Conservation (phyloP, 2,797 vertebrate species). For the Melanotaenia trifasciata region DNA sequence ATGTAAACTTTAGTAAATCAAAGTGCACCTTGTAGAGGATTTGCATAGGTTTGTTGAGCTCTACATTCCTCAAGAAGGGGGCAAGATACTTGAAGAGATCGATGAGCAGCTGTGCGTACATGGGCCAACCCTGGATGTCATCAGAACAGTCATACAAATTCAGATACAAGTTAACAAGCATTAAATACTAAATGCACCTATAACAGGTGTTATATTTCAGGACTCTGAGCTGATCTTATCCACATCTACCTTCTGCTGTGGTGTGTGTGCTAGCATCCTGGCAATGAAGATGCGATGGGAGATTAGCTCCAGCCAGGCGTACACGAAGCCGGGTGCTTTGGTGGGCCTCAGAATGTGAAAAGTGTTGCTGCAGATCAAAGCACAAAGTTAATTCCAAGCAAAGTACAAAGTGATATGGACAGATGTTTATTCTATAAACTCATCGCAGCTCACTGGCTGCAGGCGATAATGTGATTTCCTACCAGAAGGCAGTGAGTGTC, state of each 20-base stretch:
- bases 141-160: background rate
- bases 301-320: constrained; percentile 99
- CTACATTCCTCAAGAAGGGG: constrained; percentile 98
- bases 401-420: background rate
- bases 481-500: constrained; percentile 99
- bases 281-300: constrained; percentile 99
- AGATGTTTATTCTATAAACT: background rate
- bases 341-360: constrained; percentile 99
- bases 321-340: constrained; percentile 98
- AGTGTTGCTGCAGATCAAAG: constrained; percentile 88
- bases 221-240: background rate
- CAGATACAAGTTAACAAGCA: background rate
- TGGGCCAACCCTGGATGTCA: constrained; percentile 93
- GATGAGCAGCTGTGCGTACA: constrained; percentile 98
- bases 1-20: background rate
- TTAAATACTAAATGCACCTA: background rate
- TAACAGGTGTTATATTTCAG: too few relatives aligned
- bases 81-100: constrained; percentile 99
- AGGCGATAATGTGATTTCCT: constrained; percentile 38
- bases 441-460: background rate
- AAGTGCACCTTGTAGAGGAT: constrained; percentile 96
- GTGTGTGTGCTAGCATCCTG: constrained; percentile 98
- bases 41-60: constrained; percentile 99
- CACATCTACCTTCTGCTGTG: constrained; percentile 95
- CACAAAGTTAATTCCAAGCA: background rate